Evolutionary conservation across 2,797 vertebrate genomes (phyloP).

Genomic region (Philypnodon macrostomus): DNA sequence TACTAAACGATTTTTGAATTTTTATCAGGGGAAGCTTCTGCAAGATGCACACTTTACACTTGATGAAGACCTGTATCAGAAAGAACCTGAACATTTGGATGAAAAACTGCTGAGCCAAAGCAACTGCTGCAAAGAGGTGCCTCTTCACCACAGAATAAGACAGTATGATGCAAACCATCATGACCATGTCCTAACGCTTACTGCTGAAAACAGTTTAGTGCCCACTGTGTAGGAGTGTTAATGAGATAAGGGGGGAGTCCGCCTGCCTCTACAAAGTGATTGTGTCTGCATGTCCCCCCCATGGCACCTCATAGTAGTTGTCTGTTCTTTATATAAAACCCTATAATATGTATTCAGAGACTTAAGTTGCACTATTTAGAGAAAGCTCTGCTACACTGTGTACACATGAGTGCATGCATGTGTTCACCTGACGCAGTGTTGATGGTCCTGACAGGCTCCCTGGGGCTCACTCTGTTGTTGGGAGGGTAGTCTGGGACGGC

Average conservation of each 20-base stretch:
- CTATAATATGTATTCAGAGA: too few species aligned
- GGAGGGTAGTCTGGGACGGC: conserved; percentile 78
- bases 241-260: too few species aligned
- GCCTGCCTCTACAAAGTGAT: too few species aligned
- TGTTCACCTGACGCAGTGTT: conserved; percentile 78
- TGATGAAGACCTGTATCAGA: conserved; percentile 13
- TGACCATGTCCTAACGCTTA: too few species aligned
- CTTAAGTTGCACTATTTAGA: too few species aligned
- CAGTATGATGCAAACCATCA: too few species aligned
- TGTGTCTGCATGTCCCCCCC: too few species aligned
- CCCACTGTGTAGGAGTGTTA: too few species aligned
- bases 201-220: too few species aligned
- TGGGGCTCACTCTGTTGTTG: conserved; percentile 79
- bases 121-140: neutral
- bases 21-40: conserved; percentile 2
- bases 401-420: conserved; percentile 14
- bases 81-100: neutral
- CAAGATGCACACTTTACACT: conserved; percentile 9
- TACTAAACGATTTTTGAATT: neutral
- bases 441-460: conserved; percentile 80
- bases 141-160: neutral
- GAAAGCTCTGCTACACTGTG: conserved; percentile 3
- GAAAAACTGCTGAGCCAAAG: neutral
- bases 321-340: too few species aligned
- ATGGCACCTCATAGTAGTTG: too few species aligned